phyloP scores from a whole-genome alignment of 2,113 vertebrate genomes.

The Pangasianodon gigas region DNA sequence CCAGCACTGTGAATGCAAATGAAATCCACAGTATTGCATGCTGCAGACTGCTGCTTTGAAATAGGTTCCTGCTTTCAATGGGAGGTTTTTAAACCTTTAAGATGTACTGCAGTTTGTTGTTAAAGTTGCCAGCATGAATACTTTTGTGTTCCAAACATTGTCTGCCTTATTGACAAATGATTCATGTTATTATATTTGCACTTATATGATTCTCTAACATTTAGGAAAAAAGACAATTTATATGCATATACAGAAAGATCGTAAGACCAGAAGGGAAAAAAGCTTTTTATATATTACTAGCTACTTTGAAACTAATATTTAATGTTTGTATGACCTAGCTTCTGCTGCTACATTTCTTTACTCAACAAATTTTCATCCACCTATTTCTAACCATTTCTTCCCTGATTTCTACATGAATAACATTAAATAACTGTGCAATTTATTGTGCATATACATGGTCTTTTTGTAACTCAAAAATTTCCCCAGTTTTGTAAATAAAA shows the following conservation, averaged over 20 bases:
- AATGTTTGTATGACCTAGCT: not conserved
- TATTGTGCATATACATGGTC: not conserved
- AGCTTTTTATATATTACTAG: not conserved
- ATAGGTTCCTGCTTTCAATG: slow-evolving; percentile 29
- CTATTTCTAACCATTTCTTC: not conserved
- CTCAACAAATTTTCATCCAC: not conserved
- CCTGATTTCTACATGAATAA: not conserved
- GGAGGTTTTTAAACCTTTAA: slow-evolving; percentile 13
- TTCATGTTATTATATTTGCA: slow-evolving; percentile 41
- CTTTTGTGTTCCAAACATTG: not conserved
- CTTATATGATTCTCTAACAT: not conserved
- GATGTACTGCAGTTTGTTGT: slow-evolving; percentile 2
- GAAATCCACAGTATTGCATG: slow-evolving; percentile 31
- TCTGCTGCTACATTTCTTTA: not conserved
- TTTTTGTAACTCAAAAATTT: not conserved
- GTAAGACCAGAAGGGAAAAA: not conserved
- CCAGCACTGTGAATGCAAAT: slow-evolving; percentile 28
- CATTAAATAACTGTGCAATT: not conserved
- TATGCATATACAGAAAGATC: not conserved
- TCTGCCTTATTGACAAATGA: slow-evolving; percentile 37
- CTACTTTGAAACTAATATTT: not conserved
- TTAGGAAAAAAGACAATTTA: not conserved
- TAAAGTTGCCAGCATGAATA: not conserved
- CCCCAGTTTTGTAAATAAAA: slow-evolving; percentile 37
- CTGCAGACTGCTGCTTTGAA: slow-evolving; percentile 24